phyloP scores from a whole-genome alignment of 1,140 invertebrate species.

The Aphelenchoides fujianensis region DNA sequence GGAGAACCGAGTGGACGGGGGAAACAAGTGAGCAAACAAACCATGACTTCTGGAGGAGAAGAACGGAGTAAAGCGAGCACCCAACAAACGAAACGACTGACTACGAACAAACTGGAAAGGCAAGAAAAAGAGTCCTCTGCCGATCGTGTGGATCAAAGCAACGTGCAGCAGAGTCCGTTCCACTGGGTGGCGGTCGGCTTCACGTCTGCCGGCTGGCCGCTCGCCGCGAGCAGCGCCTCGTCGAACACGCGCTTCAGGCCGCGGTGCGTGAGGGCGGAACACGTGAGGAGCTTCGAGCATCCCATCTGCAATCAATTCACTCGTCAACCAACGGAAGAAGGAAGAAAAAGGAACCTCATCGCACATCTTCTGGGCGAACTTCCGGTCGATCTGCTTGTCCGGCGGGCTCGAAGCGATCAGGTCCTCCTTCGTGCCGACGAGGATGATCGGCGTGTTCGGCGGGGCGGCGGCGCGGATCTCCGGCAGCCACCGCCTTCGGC shows the following conservation, averaged over 20 bases:
- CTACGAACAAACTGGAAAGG: background rate
- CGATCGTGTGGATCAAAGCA: conserved; percentile 2
- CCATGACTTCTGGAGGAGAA: background rate
- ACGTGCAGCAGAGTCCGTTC: conserved; percentile 23
- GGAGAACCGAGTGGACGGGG: background rate
- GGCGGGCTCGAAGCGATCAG: background rate
- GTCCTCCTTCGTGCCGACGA: conserved; percentile 26
- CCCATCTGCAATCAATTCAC: conserved; percentile 18
- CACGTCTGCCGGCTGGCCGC: background rate
- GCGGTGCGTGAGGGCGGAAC: conserved; percentile 24
- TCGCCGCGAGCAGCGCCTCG: conserved; percentile 22
- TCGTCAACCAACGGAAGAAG: conserved; percentile 9
- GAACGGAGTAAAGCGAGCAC: background rate
- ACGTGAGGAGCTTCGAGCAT: conserved; percentile 23
- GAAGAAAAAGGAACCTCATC: conserved; percentile 10
- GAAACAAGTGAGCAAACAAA: conserved; percentile 3
- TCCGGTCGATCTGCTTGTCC: conserved; percentile 11
- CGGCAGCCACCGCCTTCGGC: conserved; percentile 20
- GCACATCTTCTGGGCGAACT: conserved; percentile 8
- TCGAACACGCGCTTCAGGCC: conserved; percentile 28
- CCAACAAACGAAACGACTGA: background rate
- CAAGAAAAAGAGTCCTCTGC: background rate
- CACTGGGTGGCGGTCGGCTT: conserved; percentile 17
- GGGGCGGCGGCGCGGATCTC: conserved; percentile 16
- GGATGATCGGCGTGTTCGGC: conserved; percentile 9